A percentile compares a stretch with the other conserved stretches of the same genome.
Evolutionary conservation across 2,888 invertebrate genomes (phyloP).

Genomic region (Resseliella maxima): DNA sequence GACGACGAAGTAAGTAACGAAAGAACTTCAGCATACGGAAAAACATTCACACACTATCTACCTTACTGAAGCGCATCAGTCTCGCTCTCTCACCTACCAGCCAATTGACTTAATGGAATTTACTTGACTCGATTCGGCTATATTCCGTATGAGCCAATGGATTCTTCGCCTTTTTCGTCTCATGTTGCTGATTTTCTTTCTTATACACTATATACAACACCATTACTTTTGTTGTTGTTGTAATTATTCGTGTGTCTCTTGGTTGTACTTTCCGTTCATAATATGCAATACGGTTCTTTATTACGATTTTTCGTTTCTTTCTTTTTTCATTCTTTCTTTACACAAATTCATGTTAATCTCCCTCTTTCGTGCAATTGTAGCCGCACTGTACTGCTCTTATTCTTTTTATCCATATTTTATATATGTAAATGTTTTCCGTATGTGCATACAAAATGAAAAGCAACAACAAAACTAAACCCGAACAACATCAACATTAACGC

Average conservation of each 20-base stretch:
- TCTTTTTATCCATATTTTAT: background rate
- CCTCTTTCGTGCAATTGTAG: slow-evolving; percentile 5
- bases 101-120: background rate
- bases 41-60: slow-evolving; percentile 44
- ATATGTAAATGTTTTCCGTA: slow-evolving; percentile 27
- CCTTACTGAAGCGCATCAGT: slow-evolving; percentile 48
- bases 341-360: background rate
- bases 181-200: background rate
- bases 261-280: background rate
- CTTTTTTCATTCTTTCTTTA: background rate
- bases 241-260: slow-evolving; percentile 29
- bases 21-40: slow-evolving; percentile 16
- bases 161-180: slow-evolving; percentile 18
- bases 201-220: background rate
- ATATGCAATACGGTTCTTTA: slow-evolving; percentile 19
- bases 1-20: background rate
- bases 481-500: slow-evolving; percentile 6
- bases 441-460: background rate
- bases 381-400: background rate
- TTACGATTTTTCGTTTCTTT: no score
- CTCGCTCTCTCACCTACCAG: slow-evolving; percentile 48
- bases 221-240: background rate
- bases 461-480: slow-evolving; percentile 1
- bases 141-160: background rate
- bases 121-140: background rate